Conservation (phyloP, 2,797 vertebrate genomes). For the Rhincodon typus region DNA sequence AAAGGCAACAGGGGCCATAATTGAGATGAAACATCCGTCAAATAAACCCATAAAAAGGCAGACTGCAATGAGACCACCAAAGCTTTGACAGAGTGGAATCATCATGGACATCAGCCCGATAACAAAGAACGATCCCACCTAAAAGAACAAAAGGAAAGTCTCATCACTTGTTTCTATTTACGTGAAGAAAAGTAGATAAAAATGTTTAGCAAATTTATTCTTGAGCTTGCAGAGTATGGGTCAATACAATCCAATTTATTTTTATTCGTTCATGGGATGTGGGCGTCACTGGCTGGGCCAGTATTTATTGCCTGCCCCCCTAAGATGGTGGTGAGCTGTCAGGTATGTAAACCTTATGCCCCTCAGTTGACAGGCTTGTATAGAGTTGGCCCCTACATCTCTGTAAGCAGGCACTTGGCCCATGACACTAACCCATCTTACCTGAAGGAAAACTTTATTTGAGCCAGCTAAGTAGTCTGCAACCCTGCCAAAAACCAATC, state of each 20-base stretch:
- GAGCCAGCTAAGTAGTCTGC: constrained; percentile 81
- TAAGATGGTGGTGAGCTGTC: too few relatives aligned
- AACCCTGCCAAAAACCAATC: constrained; percentile 78
- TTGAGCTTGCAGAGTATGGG: neutral
- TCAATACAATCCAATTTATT: neutral
- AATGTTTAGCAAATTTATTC: neutral
- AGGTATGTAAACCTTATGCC: too few relatives aligned
- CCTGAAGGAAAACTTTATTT: constrained; percentile 93
- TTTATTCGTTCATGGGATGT: too few relatives aligned
- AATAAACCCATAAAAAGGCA: constrained; percentile 94
- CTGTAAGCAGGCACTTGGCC: too few relatives aligned
- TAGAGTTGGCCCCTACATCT: neutral
- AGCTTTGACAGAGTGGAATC: constrained; percentile 79
- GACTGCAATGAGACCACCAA: constrained; percentile 78
- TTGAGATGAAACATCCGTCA: constrained; percentile 94
- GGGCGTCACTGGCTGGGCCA: too few relatives aligned
- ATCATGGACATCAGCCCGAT: constrained; percentile 97
- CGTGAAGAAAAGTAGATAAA: neutral
- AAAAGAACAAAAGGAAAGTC: constrained; percentile 32
- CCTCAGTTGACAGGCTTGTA: neutral
- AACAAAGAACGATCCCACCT: constrained; percentile 86
- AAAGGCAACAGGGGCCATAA: constrained; percentile 96
- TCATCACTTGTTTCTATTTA: neutral
- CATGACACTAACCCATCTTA: constrained; percentile 44
- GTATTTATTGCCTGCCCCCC: too few relatives aligned